Conservation (phyloP, 1,140 invertebrate species). For the Drosophila baimaii region DNA sequence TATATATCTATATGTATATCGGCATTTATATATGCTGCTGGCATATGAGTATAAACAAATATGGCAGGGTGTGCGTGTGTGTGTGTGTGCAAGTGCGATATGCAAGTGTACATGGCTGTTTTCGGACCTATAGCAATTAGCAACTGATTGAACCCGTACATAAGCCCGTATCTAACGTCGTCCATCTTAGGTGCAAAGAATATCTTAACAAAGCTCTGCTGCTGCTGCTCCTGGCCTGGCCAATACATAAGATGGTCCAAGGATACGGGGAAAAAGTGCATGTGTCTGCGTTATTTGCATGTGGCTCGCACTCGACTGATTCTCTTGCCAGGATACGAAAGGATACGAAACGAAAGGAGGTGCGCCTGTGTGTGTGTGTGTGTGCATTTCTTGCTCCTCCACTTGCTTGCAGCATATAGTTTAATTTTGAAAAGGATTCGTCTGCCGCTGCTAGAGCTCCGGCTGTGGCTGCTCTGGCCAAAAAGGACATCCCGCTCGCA, state of each 20-base stretch:
- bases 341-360: slow-evolving; percentile 31
- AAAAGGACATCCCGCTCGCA: slow-evolving; percentile 46
- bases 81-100: slow-evolving; percentile 13
- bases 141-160: slow-evolving; percentile 80
- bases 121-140: slow-evolving; percentile 75
- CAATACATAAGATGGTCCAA: slow-evolving; percentile 72
- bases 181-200: slow-evolving; percentile 77
- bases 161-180: slow-evolving; percentile 64
- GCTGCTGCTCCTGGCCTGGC: slow-evolving; percentile 15
- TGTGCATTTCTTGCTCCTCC: slow-evolving; percentile 66
- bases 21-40: slow-evolving; percentile 39
- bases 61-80: slow-evolving; percentile 5
- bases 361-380: slow-evolving; percentile 8
- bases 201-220: slow-evolving; percentile 77
- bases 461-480: slow-evolving; percentile 49
- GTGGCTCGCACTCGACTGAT: slow-evolving; percentile 75
- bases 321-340: slow-evolving; percentile 58
- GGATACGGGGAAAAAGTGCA: slow-evolving; percentile 81
- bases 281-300: slow-evolving; percentile 82
- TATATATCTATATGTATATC: slow-evolving; percentile 14
- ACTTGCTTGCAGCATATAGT: slow-evolving; percentile 77
- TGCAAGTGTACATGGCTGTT: slow-evolving; percentile 39
- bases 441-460: slow-evolving; percentile 76
- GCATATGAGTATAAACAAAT: slow-evolving; percentile 46
- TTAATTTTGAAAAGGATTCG: slow-evolving; percentile 82